Evolutionary conservation across 1,140 invertebrate genomes (phyloP).

Genomic region (Lordiphosa collinella): DNA sequence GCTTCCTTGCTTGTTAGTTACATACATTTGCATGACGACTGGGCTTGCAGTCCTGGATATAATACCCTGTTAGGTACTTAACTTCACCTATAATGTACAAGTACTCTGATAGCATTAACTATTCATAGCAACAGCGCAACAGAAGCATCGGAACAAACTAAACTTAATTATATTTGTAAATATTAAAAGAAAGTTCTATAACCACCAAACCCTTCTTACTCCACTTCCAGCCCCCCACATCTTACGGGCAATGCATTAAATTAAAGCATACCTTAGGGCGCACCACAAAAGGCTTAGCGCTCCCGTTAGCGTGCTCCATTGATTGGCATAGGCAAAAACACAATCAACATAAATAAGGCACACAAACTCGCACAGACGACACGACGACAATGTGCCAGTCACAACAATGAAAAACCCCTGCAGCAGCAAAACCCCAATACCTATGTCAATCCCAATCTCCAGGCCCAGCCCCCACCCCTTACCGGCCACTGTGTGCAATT

Average conservation of each 20-base stretch:
- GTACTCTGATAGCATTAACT: too few species aligned
- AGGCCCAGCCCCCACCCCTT: not conserved
- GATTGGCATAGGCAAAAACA: conserved; percentile 72
- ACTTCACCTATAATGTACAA: too few species aligned
- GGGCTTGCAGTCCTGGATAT: too few species aligned
- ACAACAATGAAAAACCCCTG: conserved; percentile 51
- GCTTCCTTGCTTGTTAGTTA: too few species aligned
- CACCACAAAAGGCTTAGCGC: conserved; percentile 47
- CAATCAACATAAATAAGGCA: conserved; percentile 70
- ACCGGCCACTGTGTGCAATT: conserved; percentile 49
- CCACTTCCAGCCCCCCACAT: too few species aligned
- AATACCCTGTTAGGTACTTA: too few species aligned
- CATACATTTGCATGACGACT: too few species aligned
- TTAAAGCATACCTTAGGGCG: conserved; percentile 63
- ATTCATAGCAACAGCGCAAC: too few species aligned
- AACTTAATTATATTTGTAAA: too few species aligned
- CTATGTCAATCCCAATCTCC: not conserved
- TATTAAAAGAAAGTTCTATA: too few species aligned
- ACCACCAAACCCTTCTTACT: too few species aligned
- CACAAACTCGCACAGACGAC: conserved; percentile 24
- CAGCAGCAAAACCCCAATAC: conserved; percentile 18
- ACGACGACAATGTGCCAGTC: conserved; percentile 51
- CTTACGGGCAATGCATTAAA: conserved; percentile 28
- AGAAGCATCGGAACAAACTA: too few species aligned
- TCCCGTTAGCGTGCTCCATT: conserved; percentile 56